Evolutionary conservation across 2,888 invertebrate species (phyloP).

Genomic region (Drosophila glabriapex): DNA sequence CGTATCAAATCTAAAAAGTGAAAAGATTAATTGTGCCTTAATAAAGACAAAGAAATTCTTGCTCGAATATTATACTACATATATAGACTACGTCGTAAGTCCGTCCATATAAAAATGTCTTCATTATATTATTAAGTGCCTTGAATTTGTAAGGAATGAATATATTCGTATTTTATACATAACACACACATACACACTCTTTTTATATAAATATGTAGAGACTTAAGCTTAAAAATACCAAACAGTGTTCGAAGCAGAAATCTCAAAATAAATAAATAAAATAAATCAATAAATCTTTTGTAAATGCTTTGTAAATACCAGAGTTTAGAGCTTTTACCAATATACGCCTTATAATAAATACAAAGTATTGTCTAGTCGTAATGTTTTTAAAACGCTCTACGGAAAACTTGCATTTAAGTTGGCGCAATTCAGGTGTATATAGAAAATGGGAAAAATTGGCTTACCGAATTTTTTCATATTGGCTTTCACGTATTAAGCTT

Average conservation of each 20-base stretch:
- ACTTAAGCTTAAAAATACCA: constrained; percentile 26
- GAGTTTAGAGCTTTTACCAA: constrained; percentile 26
- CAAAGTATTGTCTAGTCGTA: neutral
- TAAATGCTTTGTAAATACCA: constrained; percentile 31
- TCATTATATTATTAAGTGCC: constrained; percentile 58
- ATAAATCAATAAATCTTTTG: constrained; percentile 19
- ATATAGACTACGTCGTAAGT: constrained; percentile 55
- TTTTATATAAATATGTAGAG: constrained; percentile 46
- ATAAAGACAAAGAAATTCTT: constrained; percentile 22
- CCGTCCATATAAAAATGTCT: constrained; percentile 56
- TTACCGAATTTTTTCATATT: constrained; percentile 76
- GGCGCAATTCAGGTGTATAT: neutral
- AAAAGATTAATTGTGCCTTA: constrained; percentile 62
- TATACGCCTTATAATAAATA: constrained; percentile 35
- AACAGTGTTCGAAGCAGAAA: constrained; percentile 15
- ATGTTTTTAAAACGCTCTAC: neutral
- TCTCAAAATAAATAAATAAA: neutral
- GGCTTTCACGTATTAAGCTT: constrained; percentile 20
- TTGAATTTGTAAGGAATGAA: constrained; percentile 24
- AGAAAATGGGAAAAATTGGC: constrained; percentile 15
- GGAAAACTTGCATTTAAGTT: neutral
- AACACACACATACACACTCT: constrained; percentile 6
- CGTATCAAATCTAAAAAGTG: constrained; percentile 34
- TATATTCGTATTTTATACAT: constrained; percentile 33
- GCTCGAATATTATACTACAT: constrained; percentile 47